These are phyloP conservation scores for Serranochromis macrocephalus DNA, from an alignment of 2,113 vertebrate species.

Conservation along the genomic window DNA sequence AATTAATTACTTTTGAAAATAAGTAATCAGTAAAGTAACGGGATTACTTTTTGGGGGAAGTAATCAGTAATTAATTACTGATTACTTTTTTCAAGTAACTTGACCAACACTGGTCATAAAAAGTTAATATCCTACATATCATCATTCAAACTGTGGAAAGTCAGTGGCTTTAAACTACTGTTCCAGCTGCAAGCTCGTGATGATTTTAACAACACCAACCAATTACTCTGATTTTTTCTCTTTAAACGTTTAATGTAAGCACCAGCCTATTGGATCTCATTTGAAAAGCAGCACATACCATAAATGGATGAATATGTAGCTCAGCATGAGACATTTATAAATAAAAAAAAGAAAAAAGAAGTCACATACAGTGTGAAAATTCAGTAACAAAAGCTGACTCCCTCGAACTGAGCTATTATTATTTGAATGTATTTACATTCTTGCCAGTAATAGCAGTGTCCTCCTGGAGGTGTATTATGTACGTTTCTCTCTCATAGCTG, in stretches of 20 bases:
- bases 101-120: not conserved
- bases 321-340: not conserved
- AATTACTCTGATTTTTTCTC: not conserved
- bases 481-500: not conserved
- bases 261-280: not conserved
- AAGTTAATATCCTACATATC: not conserved
- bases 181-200: not conserved
- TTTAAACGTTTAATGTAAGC: not conserved
- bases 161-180: not conserved
- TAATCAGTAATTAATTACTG: too few relatives aligned
- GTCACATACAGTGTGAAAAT: not conserved
- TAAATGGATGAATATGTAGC: not conserved
- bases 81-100: too few relatives aligned
- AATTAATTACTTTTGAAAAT: too few relatives aligned
- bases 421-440: not conserved
- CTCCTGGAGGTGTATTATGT: not conserved
- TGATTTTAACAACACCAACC: not conserved
- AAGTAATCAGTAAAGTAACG: too few relatives aligned
- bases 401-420: not conserved
- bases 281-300: not conserved
- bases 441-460: not conserved
- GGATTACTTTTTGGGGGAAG: too few relatives aligned
- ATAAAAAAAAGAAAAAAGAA: not conserved
- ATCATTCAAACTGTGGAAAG: not conserved
- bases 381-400: not conserved